Conservation (phyloP, 2,888 invertebrate species). For the Antheraea assamensis region DNA sequence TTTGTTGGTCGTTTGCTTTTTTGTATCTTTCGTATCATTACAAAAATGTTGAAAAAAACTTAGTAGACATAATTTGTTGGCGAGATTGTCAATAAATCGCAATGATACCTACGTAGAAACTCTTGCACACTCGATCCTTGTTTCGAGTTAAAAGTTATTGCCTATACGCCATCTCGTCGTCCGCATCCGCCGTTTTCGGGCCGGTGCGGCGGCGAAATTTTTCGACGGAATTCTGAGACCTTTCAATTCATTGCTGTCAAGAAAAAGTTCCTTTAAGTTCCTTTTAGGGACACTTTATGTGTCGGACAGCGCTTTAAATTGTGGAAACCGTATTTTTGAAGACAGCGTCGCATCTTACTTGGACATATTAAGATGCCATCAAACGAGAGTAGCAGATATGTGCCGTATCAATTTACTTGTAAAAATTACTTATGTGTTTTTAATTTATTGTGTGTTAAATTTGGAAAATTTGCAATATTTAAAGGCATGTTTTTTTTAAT, state of each 20-base stretch:
- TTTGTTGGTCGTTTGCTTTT: too few relatives aligned
- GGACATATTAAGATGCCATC: constrained; percentile 6
- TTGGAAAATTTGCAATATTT: background rate
- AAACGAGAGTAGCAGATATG: constrained; percentile 1
- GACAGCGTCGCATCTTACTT: constrained; percentile 10
- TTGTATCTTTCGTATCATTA: too few relatives aligned
- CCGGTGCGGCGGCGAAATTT: constrained; percentile 12
- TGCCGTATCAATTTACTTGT: background rate
- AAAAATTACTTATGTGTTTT: background rate
- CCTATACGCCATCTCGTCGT: constrained; percentile 18
- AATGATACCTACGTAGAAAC: background rate
- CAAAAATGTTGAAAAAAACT: background rate
- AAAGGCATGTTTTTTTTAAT: too few relatives aligned
- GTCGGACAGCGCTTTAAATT: constrained; percentile 32
- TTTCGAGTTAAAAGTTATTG: constrained; percentile 21
- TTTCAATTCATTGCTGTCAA: constrained; percentile 38
- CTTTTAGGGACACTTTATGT: constrained; percentile 40
- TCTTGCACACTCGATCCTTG: constrained; percentile 16
- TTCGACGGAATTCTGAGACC: constrained; percentile 25
- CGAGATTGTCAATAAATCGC: background rate
- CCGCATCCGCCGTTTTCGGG: constrained; percentile 13
- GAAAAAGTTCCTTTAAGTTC: constrained; percentile 34
- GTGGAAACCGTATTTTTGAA: constrained; percentile 9
- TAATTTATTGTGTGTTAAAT: background rate
- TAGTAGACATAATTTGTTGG: background rate